These are phyloP conservation scores for Neodiprion lecontei DNA, from an alignment of 1,140 invertebrate genomes.

Conservation along the genomic window DNA sequence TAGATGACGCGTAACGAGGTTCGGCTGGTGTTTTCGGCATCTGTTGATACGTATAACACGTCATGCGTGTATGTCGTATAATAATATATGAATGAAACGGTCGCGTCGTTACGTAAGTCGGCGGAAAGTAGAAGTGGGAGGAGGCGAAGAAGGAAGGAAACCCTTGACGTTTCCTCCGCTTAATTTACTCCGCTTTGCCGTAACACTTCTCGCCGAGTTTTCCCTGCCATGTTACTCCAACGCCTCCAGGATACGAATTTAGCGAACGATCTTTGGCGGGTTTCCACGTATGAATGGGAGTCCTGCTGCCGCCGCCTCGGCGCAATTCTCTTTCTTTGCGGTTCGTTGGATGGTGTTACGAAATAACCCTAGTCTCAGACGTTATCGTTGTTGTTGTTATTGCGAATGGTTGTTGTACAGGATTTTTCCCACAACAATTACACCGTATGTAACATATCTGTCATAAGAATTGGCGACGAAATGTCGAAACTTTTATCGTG, in stretches of 20 bases:
- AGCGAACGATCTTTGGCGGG: neutral
- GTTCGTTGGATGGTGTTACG: too few species aligned
- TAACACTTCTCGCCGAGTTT: conserved; percentile 10
- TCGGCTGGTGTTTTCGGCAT: too few species aligned
- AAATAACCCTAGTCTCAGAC: too few species aligned
- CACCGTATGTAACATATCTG: too few species aligned
- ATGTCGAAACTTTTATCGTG: too few species aligned
- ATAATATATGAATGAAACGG: neutral
- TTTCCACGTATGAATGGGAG: conserved; percentile 4
- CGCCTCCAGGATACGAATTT: conserved; percentile 4
- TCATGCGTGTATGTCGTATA: conserved; percentile 9
- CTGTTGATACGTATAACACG: neutral
- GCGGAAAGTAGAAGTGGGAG: neutral
- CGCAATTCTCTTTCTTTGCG: too few species aligned
- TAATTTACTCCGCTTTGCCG: neutral
- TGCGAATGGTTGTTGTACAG: too few species aligned
- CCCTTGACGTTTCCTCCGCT: neutral
- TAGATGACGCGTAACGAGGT: too few species aligned
- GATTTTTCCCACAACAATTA: too few species aligned
- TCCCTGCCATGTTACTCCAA: neutral
- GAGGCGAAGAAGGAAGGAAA: neutral
- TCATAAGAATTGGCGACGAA: too few species aligned
- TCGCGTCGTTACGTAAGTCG: neutral
- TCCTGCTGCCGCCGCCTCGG: neutral
- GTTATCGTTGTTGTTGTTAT: too few species aligned